A percentile compares a stretch with the other conserved stretches of the same genome.
Evolutionary conservation across 2,888 invertebrate genomes (phyloP).

Genomic region (Drosophila multiciliata): DNA sequence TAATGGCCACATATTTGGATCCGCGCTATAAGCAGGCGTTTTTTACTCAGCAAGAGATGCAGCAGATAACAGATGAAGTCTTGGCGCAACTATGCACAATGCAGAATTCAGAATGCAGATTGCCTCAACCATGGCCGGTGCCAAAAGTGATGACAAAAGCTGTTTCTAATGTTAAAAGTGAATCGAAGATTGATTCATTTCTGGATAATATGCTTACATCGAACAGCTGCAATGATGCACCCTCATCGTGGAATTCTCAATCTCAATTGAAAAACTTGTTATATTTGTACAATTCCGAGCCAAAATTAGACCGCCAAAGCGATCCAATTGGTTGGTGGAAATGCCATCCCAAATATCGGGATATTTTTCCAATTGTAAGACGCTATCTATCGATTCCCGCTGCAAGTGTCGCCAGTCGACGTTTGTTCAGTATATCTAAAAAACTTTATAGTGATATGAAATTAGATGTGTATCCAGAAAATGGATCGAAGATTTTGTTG

Average conservation of each 20-base stretch:
- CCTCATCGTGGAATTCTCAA: conserved; percentile 26
- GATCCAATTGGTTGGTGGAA: conserved; percentile 62
- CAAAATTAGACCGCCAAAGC: conserved; percentile 57
- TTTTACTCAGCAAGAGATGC: conserved; percentile 57
- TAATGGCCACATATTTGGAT: conserved; percentile 65
- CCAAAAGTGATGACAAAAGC: conserved; percentile 31
- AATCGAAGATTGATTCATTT: conserved; percentile 63
- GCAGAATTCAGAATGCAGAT: background rate
- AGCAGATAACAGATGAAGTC: conserved; percentile 57
- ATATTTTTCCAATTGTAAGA: conserved; percentile 44
- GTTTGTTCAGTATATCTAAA: conserved; percentile 40
- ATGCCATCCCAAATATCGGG: conserved; percentile 52
- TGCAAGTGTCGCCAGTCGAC: conserved; percentile 36
- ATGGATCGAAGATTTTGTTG: conserved; percentile 56
- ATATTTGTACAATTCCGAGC: conserved; percentile 63
- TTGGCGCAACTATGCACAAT: conserved; percentile 28
- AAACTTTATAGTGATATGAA: conserved; percentile 51
- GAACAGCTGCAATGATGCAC: conserved; percentile 6
- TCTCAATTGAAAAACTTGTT: conserved; percentile 55
- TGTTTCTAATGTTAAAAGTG: conserved; percentile 33
- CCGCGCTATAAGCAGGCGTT: conserved; percentile 65
- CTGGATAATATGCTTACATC: conserved; percentile 60
- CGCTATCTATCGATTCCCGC: conserved; percentile 55
- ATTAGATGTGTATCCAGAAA: conserved; percentile 35
- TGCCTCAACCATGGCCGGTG: conserved; percentile 25